Percentiles rank a stretch among this genome's conserved stretches.
phyloP scores from a whole-genome alignment of 2,797 vertebrate species.

The Holocentrus rufus region DNA sequence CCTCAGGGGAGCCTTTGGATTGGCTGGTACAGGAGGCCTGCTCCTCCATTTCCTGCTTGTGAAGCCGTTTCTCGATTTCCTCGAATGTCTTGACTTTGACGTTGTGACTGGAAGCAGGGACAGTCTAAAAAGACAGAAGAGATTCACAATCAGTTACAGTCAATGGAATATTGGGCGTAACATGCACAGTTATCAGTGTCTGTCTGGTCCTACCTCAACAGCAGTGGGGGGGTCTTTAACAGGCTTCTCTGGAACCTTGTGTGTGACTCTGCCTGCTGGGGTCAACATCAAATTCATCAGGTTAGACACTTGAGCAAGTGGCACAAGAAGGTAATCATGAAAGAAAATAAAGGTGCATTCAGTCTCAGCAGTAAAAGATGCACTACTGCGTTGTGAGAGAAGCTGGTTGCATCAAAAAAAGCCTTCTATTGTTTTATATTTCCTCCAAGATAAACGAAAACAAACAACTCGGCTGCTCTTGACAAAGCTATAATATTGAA shows the following conservation, averaged over 20 bases:
- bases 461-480: too few relatives aligned
- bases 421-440: not conserved
- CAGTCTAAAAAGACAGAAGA: conserved; percentile 45
- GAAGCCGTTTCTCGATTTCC: conserved; percentile 88
- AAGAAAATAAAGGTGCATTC: not conserved
- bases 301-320: not conserved
- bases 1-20: conserved; percentile 29
- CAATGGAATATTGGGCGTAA: not conserved
- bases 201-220: conserved; percentile 64
- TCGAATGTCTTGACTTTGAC: conserved; percentile 89
- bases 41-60: conserved; percentile 78
- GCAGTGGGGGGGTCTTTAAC: conserved; percentile 19
- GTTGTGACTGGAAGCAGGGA: conserved; percentile 39
- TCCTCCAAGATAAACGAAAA: too few relatives aligned
- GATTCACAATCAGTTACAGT: not conserved
- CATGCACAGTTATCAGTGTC: not conserved
- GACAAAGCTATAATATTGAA: too few relatives aligned
- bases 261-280: conserved; percentile 40
- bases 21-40: conserved; percentile 51
- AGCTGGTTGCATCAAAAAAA: not conserved
- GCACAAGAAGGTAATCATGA: not conserved
- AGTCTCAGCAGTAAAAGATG: not conserved
- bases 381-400: too few relatives aligned
- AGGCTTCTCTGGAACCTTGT: conserved; percentile 58
- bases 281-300: conserved; percentile 15